Conservation (phyloP, 2,888 invertebrate genomes). For the Adelognathus sp. region DNA sequence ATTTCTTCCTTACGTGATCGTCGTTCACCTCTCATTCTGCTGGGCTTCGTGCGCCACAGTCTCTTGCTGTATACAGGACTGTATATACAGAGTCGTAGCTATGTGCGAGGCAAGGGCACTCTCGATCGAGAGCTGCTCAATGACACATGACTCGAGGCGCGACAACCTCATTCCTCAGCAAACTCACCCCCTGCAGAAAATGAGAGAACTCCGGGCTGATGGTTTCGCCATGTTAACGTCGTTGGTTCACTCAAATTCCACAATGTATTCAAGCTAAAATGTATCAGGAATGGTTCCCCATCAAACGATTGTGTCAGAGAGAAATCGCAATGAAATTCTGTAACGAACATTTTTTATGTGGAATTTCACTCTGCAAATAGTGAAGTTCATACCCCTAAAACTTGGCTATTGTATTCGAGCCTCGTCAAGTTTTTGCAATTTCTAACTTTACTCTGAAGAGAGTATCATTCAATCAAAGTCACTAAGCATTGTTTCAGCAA, state of each 20-base stretch:
- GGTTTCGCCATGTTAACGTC: neutral
- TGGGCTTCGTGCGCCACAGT: slow-evolving; percentile 37
- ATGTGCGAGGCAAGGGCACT: slow-evolving; percentile 65
- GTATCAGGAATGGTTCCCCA: no score
- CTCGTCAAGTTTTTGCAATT: no score
- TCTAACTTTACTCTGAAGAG: no score
- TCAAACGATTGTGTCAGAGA: no score
- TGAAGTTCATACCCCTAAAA: no score
- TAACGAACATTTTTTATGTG: no score
- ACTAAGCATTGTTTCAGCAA: no score
- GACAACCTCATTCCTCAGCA: slow-evolving; percentile 62
- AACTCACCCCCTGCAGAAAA: slow-evolving; percentile 33
- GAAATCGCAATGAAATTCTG: no score
- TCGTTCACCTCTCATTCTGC: slow-evolving; percentile 68
- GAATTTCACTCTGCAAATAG: no score
- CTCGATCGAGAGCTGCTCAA: slow-evolving; percentile 75
- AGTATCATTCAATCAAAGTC: no score
- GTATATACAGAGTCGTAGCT: slow-evolving; percentile 32
- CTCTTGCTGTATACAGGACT: slow-evolving; percentile 52
- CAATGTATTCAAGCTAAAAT: no score
- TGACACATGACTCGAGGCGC: slow-evolving; percentile 78
- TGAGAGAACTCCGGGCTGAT: slow-evolving; percentile 20
- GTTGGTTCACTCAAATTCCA: neutral
- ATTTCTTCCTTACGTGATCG: slow-evolving; percentile 62
- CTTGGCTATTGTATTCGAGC: no score